Evolutionary conservation across 2,113 vertebrate genomes (phyloP).

Genomic region (Salvator merianae): DNA sequence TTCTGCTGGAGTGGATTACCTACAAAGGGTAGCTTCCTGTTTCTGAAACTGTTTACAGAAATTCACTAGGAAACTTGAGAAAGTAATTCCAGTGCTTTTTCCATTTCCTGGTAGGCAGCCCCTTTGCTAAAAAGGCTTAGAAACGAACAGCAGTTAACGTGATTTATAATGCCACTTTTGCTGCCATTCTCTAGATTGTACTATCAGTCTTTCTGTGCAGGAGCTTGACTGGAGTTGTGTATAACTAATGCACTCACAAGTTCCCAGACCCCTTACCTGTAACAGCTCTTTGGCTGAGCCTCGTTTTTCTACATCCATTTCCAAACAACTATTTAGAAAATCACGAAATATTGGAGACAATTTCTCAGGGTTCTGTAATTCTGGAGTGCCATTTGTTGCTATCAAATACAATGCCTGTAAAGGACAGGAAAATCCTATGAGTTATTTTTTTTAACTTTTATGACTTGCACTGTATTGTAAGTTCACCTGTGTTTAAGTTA

Average conservation of each 20-base stretch:
- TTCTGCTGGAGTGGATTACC: too few species aligned
- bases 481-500: background rate
- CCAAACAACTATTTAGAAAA: slow-evolving; percentile 94
- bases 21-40: too few species aligned
- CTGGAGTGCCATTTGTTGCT: slow-evolving; percentile 97
- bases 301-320: slow-evolving; percentile 98
- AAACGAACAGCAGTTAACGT: too few species aligned
- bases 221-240: background rate
- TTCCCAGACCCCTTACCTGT: slow-evolving; percentile 79
- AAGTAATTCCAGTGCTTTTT: too few species aligned
- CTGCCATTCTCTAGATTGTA: too few species aligned
- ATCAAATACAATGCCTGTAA: slow-evolving; percentile 95
- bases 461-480: too few species aligned
- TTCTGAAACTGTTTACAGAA: too few species aligned
- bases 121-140: too few species aligned
- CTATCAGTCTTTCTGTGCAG: background rate
- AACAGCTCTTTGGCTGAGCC: slow-evolving; percentile 95
- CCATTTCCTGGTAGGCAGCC: too few species aligned
- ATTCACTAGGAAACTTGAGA: too few species aligned
- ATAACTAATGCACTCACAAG: background rate
- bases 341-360: slow-evolving; percentile 95
- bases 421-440: background rate
- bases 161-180: too few species aligned
- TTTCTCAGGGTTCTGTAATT: slow-evolving; percentile 97
- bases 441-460: background rate